These are phyloP conservation scores for Microplitis deprimator DNA, from an alignment of 2,888 invertebrate genomes.

Conservation along the genomic window DNA sequence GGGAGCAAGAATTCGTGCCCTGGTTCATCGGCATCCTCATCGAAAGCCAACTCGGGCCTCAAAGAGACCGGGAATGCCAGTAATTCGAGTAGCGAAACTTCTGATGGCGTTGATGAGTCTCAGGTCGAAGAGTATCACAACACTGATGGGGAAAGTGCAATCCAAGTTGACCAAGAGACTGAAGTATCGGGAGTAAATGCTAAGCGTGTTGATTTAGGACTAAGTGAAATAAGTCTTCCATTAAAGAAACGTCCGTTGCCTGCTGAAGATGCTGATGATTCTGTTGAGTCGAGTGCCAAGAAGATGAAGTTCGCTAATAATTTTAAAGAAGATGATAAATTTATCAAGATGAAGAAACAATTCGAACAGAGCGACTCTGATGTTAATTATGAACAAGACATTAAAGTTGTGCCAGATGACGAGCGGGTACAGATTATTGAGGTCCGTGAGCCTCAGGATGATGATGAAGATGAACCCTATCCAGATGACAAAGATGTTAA, in stretches of 20 bases:
- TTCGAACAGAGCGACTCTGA: background rate
- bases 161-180: conserved; percentile 18
- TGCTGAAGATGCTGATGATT: conserved; percentile 47
- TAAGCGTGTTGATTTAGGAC: conserved; percentile 51
- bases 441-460: conserved; percentile 51
- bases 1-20: conserved; percentile 72
- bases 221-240: conserved; percentile 57
- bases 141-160: conserved; percentile 22
- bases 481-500: conserved; percentile 54
- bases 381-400: background rate
- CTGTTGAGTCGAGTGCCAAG: conserved; percentile 68
- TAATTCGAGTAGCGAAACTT: conserved; percentile 68
- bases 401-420: conserved; percentile 61
- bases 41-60: conserved; percentile 71
- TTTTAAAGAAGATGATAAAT: conserved; percentile 77
- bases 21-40: conserved; percentile 67
- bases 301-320: conserved; percentile 82
- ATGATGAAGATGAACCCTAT: conserved; percentile 66
- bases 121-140: conserved; percentile 50
- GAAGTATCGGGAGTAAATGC: background rate
- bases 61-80: conserved; percentile 74
- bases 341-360: conserved; percentile 79
- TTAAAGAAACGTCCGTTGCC: conserved; percentile 64
- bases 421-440: conserved; percentile 69
- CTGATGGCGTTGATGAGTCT: conserved; percentile 62